Conservation (phyloP, 2,888 invertebrate species). For the Drosophila hawaiiensis region DNA sequence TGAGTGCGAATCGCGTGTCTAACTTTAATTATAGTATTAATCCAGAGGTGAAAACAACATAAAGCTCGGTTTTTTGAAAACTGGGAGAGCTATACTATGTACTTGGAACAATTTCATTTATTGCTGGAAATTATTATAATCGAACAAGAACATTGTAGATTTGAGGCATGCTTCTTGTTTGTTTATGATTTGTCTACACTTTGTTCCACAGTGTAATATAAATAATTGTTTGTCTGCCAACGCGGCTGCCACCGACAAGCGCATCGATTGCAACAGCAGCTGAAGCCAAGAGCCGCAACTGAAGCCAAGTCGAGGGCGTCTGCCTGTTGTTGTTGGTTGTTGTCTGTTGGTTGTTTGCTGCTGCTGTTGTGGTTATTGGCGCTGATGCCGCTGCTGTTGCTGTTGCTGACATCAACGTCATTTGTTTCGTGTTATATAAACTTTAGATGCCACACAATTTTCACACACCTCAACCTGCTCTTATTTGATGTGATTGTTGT, state of each 20-base stretch:
- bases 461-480: constrained; percentile 54
- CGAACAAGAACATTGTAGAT: background rate
- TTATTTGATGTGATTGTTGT: constrained; percentile 20
- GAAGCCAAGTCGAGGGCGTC: constrained; percentile 6
- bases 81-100: background rate
- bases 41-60: background rate
- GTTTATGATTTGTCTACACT: background rate
- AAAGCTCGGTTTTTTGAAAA: background rate
- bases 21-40: background rate
- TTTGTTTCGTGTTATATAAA: constrained; percentile 69
- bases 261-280: constrained; percentile 67
- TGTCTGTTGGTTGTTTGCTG: constrained; percentile 12
- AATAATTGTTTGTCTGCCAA: constrained; percentile 44
- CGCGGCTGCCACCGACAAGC: constrained; percentile 47
- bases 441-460: constrained; percentile 75
- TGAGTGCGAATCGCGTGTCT: background rate
- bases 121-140: background rate
- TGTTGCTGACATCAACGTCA: constrained; percentile 34
- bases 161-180: background rate
- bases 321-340: constrained; percentile 14
- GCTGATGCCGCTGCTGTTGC: background rate
- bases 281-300: constrained; percentile 40
- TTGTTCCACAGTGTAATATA: constrained; percentile 55
- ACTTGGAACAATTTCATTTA: background rate
- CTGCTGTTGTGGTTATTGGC: constrained; percentile 6